Evolutionary conservation across 2,113 vertebrate species (phyloP).

Genomic region (Laterallus jamaicensis): DNA sequence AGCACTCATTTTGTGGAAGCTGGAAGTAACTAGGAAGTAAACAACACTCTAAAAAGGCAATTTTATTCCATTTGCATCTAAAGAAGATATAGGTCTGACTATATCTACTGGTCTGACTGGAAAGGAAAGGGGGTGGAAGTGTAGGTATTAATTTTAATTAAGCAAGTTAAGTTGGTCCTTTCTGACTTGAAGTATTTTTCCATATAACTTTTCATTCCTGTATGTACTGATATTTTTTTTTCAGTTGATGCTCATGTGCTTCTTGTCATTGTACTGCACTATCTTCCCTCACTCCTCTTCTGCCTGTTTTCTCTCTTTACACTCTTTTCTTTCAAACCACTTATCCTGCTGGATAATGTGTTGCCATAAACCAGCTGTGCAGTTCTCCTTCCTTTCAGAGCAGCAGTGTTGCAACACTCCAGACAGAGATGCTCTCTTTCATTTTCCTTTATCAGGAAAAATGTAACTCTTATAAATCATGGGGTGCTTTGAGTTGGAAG

Average conservation of each 20-base stretch:
- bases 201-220: neutral
- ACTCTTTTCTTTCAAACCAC: neutral
- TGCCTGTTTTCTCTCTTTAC: neutral
- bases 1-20: neutral
- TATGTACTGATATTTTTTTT: neutral
- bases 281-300: neutral
- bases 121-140: neutral
- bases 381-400: neutral
- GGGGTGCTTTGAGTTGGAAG: too few relatives aligned
- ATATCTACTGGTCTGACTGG: neutral
- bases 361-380: neutral
- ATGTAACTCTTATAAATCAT: neutral
- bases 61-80: neutral
- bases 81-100: neutral
- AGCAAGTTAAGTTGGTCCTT: neutral
- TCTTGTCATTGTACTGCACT: neutral
- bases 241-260: neutral
- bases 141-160: neutral
- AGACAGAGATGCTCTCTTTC: neutral
- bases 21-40: neutral
- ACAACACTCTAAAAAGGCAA: neutral
- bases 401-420: rapidly evolving
- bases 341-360: neutral
- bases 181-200: neutral
- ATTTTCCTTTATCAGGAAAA: neutral